Percentiles rank a stretch among this genome's conserved stretches.
Evolutionary conservation across 2,113 vertebrate genomes (phyloP).

Genomic region (Anhinga rufa): DNA sequence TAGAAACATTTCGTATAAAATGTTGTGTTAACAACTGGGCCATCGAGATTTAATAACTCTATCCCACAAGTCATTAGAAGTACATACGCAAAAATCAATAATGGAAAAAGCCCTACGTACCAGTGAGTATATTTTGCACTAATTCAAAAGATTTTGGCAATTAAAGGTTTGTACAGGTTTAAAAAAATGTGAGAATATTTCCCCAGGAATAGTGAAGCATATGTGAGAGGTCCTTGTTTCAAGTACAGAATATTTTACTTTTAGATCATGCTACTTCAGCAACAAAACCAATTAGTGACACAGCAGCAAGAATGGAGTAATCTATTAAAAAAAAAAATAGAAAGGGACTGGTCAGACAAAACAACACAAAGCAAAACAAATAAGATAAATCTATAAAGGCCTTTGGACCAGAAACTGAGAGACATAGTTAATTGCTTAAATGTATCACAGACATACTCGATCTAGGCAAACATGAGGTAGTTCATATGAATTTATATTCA

Average conservation of each 20-base stretch:
- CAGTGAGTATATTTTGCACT: not conserved
- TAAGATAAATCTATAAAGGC: not conserved
- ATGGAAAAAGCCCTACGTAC: not conserved
- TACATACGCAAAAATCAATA: not conserved
- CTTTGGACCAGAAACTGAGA: not conserved
- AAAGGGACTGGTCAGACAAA: not conserved
- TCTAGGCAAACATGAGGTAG: not conserved
- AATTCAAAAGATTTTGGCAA: not conserved
- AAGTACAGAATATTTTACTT: not conserved
- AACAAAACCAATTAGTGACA: not conserved
- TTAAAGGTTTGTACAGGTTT: not conserved
- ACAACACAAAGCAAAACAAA: not conserved
- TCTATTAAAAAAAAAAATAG: not conserved
- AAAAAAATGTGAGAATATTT: not conserved
- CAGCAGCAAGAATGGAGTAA: not conserved
- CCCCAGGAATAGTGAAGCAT: not conserved
- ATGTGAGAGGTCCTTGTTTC: not conserved
- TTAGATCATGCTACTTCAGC: not conserved
- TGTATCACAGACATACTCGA: not conserved
- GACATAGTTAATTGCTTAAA: not conserved
- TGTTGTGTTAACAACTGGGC: not conserved
- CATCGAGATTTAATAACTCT: not conserved
- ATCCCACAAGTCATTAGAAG: not conserved
- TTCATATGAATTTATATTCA: not conserved
- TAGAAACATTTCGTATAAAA: not conserved